Conservation (phyloP, 2,888 invertebrate species). For the Girardia tigrina region DNA sequence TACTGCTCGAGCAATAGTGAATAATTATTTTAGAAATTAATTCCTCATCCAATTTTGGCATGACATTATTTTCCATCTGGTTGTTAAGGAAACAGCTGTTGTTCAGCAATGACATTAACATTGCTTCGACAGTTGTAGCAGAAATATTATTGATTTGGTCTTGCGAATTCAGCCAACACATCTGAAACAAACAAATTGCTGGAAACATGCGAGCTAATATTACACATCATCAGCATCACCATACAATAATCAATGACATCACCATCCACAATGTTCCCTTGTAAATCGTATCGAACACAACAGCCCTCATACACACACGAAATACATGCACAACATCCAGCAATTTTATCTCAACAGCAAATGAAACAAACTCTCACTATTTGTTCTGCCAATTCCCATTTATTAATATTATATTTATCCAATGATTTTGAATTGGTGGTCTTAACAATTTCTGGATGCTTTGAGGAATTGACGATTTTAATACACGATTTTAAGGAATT, state of each 20-base stretch:
- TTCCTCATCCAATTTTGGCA: constrained; percentile 7
- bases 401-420: background rate
- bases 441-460: background rate
- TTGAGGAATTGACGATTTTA: background rate
- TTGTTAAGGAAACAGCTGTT: background rate
- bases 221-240: no score
- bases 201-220: no score
- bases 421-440: background rate
- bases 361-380: no score
- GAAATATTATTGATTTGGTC: background rate
- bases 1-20: background rate
- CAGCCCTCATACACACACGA: no score
- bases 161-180: background rate
- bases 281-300: no score
- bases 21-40: constrained; percentile 9
- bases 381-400: background rate
- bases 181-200: background rate
- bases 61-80: background rate
- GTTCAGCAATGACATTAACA: constrained; percentile 14
- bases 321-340: no score
- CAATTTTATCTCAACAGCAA: no score
- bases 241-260: no score
- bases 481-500: background rate
- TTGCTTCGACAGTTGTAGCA: background rate
- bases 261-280: no score